Percentiles rank a stretch among this genome's conserved stretches.
Evolutionary conservation across 1,140 invertebrate species (phyloP).

Genomic region (Lordiphosa stackelbergi): DNA sequence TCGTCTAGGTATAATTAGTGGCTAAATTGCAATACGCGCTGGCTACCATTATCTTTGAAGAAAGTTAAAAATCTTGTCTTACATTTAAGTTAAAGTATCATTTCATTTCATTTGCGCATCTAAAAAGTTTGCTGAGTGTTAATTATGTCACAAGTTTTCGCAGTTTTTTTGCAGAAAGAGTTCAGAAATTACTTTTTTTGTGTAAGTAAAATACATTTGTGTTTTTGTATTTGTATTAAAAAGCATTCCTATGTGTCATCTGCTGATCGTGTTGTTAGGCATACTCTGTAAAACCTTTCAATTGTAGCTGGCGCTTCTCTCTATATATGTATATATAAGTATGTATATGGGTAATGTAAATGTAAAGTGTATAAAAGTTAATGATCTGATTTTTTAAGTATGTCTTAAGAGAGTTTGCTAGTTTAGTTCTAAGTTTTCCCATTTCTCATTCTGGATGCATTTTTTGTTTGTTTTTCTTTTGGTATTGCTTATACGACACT

Average conservation of each 20-base stretch:
- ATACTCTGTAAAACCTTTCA: slow-evolving; percentile 69
- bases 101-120: slow-evolving; percentile 28
- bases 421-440: slow-evolving; percentile 23
- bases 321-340: slow-evolving; percentile 19
- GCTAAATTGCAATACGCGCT: slow-evolving; percentile 56
- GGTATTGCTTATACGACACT: slow-evolving; percentile 26
- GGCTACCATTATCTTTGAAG: slow-evolving; percentile 50
- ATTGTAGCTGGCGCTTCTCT: slow-evolving; percentile 47
- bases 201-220: slow-evolving; percentile 56
- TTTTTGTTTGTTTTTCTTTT: not conserved
- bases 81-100: slow-evolving; percentile 49
- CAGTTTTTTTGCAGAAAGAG: slow-evolving; percentile 34
- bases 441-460: not conserved
- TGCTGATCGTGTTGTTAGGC: slow-evolving; percentile 36
- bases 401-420: slow-evolving; percentile 46
- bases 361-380: slow-evolving; percentile 75
- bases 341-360: slow-evolving; percentile 41
- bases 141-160: slow-evolving; percentile 39
- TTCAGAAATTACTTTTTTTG: slow-evolving; percentile 44
- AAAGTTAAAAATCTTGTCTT: slow-evolving; percentile 67
- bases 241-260: slow-evolving; percentile 58
- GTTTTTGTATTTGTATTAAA: slow-evolving; percentile 40
- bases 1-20: slow-evolving; percentile 27
- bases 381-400: slow-evolving; percentile 54
- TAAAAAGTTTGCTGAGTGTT: slow-evolving; percentile 50